Base-by-base conservation (phyloP, 2,888 invertebrate species). In the Strigamia crassipes region DNA sequence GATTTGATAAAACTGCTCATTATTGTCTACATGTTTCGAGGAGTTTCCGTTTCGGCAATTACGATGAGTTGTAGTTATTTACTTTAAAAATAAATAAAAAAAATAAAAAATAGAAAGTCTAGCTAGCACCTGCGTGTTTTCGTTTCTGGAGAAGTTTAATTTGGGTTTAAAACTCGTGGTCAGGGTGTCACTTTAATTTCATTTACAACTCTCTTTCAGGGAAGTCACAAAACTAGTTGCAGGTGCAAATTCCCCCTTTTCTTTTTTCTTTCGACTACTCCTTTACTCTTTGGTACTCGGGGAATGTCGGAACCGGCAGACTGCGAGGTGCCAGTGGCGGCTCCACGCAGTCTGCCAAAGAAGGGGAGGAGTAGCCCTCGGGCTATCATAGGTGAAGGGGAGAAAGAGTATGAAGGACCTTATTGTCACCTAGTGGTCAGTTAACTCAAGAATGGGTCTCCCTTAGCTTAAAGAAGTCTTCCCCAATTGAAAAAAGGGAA, bases 261-360 rank as follows among this genome's bases (percentile, higher is more conserved):
- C 51, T 51, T 51, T 18, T 18, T 18, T 18, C 15, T 18, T 18
- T 18, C 51, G n/a, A 51, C 51, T 51, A 18, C 51, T 18, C 51
- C 18, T 51, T 51, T 51, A 51, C 51, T 51, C 51, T 51, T 51
- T 51, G 51, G 51, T 51, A 51, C 51, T 15, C 51, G 18, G 18
- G 77, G 77, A 77, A 23, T 77, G 77, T 31, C 34, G 77, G 15
- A 31, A 31, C 23, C 9, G 15, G 77, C 77, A 77, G 77, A 77
- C 77, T 77, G 77, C 77, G 23, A 42, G 80, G 51, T 42, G 41
- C 80, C 38, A 81, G 61, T 66, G 51, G 31, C 34, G 82, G 82
- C 82, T 82, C 82, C 82, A 81, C 38, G 82, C 82, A 81, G 82
- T 82, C 82, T 82, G 61, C 31, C 81, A 81, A 82, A 73, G 51